Conservation (phyloP, 2,797 vertebrate genomes). For the Tolypeutes matacus region DNA sequence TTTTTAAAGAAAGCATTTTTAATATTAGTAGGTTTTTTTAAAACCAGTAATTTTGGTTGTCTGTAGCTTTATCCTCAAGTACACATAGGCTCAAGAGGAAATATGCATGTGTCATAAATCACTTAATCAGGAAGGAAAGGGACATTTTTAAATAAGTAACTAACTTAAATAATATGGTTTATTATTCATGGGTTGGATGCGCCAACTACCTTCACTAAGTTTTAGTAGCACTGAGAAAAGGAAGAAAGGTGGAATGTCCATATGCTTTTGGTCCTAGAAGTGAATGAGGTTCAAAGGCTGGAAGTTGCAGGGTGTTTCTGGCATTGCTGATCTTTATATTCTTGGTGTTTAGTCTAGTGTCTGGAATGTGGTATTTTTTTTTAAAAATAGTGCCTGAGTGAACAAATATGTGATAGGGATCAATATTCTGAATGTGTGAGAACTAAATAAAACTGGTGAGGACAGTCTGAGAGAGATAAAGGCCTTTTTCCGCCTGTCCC, state of each 20-base stretch:
- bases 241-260: background rate
- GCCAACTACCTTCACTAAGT: background rate
- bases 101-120: background rate
- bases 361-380: background rate
- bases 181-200: background rate
- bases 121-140: background rate
- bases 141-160: background rate
- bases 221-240: background rate
- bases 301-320: background rate
- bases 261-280: background rate
- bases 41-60: background rate
- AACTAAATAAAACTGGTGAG: too few relatives aligned
- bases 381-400: background rate
- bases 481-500: background rate
- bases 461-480: background rate
- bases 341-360: background rate
- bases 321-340: fast-evolving
- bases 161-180: fast-evolving
- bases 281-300: background rate
- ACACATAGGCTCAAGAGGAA: too few relatives aligned
- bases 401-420: fast-evolving
- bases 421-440: background rate
- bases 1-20: too few relatives aligned
- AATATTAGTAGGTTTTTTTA: background rate
- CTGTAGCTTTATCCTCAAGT: too few relatives aligned